phyloP scores from a whole-genome alignment of 64 coral and sea anemone genomes.

The Actinia equina region DNA sequence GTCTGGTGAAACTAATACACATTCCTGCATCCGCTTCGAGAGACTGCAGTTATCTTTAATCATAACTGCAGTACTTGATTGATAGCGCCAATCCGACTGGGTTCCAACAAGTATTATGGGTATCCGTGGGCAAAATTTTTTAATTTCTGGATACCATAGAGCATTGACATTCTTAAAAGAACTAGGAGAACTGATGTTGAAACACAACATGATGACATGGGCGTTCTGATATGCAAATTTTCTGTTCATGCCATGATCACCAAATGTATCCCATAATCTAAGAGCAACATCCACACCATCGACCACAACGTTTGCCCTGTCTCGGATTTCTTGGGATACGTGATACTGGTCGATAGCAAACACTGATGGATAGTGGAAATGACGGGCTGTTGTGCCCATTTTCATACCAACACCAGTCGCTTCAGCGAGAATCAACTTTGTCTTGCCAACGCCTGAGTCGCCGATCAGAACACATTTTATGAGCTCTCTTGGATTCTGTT shows the following conservation, averaged over 20 bases:
- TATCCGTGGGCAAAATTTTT: conserved; percentile 90
- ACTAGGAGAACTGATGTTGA: conserved; percentile 76
- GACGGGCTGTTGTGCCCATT: conserved; percentile 7
- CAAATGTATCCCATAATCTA: conserved; percentile 99
- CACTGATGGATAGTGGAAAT: conserved; percentile 82
- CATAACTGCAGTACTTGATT: conserved; percentile 7
- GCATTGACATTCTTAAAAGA: conserved; percentile 89
- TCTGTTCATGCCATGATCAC: conserved; percentile 94
- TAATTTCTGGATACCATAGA: conserved; percentile 94
- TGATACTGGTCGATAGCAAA: conserved; percentile 99
- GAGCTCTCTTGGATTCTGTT: conserved; percentile 75
- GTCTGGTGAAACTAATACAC: conserved; percentile 74
- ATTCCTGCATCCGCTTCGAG: conserved; percentile 75
- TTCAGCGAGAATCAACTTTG: conserved; percentile 83
- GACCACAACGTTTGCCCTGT: conserved; percentile 74
- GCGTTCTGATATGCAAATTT: conserved; percentile 98
- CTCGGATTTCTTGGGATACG: conserved; percentile 71
- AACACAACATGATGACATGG: conserved; percentile 86
- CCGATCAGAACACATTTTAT: conserved; percentile 96
- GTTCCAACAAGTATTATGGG: conserved; percentile 91
- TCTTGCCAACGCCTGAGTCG: conserved; percentile 93
- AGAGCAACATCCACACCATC: conserved; percentile 87
- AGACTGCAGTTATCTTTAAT: conserved; percentile 49
- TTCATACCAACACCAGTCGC: conserved; percentile 73
- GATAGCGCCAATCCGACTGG: conserved; percentile 76